Evolutionary conservation across 2,888 invertebrate species (phyloP), one percentile per base, ranked within the genome.

Genomic region (Drymonia ruficornis): DNA sequence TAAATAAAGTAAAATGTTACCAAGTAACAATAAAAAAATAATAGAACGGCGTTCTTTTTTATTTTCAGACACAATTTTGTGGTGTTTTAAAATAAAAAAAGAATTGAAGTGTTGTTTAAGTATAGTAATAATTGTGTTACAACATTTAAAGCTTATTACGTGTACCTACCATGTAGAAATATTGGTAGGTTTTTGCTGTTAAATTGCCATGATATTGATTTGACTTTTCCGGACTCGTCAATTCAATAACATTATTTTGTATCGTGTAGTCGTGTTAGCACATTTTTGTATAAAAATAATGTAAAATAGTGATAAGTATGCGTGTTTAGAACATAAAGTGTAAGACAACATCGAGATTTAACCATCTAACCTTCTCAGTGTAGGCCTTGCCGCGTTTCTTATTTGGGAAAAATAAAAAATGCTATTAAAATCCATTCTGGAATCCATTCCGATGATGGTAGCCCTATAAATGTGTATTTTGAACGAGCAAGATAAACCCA

Each of bases 371-470:
- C 96, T 96, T 96, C 94, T 96, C 94, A 84, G 95, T 95, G 93
- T 96, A 96, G 89, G 96, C 94, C 93, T 96, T 96, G 89, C 95
- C 95, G 87, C 94, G 94, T 93, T 94, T 94, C 94, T 94, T 94
- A 91, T 92, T 89, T 91, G 91, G 46, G 90, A 89, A 93, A 91
- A 87, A 92, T 90, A 87, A 83, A 86, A 84, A 67, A 46, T 48
- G 53, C 53, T 50, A 63, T 74, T 68, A 63, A 58, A 61, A 62
- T 59, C 48, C 49, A 44, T 51, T 31, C 29, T 18, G 8, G 3
- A 48, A 54, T 43, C 52, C 31, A 47, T 52, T 52, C 16, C 23
- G 29, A 48, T 52, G 46, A 19, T 44, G 50, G 38, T 34, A 23
- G 7, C 23, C 23, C 23, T 23, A n/a, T n/a, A n/a, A n/a, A n/a